A percentile compares a stretch with the other conserved stretches of the same genome.
Evolutionary conservation across 2,797 vertebrate genomes (phyloP).

Genomic region (Chanos chanos): DNA sequence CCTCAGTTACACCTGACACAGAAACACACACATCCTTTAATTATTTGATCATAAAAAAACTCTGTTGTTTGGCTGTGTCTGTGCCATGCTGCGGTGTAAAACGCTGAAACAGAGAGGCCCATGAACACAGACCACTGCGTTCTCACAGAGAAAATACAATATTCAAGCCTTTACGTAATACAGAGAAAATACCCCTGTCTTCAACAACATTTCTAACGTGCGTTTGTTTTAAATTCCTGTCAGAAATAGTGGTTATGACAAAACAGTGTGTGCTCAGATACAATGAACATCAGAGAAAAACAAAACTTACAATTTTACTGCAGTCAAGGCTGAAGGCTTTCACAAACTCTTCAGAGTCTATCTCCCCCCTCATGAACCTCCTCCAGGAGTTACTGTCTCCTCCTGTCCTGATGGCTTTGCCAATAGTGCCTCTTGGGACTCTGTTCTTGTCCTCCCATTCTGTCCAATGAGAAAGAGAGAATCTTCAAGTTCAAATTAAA

Average conservation of each 20-base stretch:
- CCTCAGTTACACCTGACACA: too few species aligned
- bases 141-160: too few species aligned
- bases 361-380: constrained; percentile 71
- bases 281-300: background rate
- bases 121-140: too few species aligned
- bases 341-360: constrained; percentile 63
- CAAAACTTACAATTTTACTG: constrained; percentile 66
- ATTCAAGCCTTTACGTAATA: too few species aligned
- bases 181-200: too few species aligned
- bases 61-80: background rate
- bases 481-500: background rate
- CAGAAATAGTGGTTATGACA: too few species aligned
- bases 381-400: constrained; percentile 61
- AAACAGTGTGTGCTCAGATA: too few species aligned
- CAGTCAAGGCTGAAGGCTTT: constrained; percentile 66
- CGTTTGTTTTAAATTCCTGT: too few species aligned
- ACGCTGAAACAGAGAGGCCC: too few species aligned
- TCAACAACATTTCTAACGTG: too few species aligned
- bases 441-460: constrained; percentile 70
- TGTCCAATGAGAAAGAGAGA: too few species aligned
- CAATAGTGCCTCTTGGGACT: constrained; percentile 66
- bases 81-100: background rate
- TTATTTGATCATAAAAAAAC: background rate
- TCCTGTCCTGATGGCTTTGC: constrained; percentile 54
- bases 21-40: background rate